These are phyloP conservation scores for Chymomyza amoena DNA, from an alignment of 2,888 invertebrate species.

Conservation along the genomic window DNA sequence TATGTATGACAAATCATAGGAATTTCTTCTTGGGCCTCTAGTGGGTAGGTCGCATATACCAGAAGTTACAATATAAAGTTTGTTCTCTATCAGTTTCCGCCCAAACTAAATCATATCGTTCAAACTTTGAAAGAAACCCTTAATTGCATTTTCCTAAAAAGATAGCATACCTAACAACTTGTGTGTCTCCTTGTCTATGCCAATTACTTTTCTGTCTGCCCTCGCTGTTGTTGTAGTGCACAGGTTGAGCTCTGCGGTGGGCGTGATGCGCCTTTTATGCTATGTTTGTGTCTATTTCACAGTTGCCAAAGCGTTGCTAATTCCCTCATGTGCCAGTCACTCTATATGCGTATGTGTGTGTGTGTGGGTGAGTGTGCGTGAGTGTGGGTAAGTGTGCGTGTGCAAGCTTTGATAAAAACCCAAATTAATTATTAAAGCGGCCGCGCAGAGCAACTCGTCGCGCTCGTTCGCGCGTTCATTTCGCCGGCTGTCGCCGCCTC, in stretches of 20 bases:
- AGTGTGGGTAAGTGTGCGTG: constrained; percentile 14
- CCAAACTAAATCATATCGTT: too few species aligned
- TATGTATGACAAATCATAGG: too few species aligned
- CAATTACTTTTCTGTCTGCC: too few species aligned
- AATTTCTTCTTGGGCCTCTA: too few species aligned
- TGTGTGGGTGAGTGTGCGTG: constrained; percentile 10
- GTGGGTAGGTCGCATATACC: too few species aligned
- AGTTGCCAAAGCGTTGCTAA: constrained; percentile 44
- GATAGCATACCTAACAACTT: too few species aligned
- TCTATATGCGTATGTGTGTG: constrained; percentile 6
- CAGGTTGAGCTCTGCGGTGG: too few species aligned
- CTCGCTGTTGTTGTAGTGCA: neutral
- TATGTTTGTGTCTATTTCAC: constrained; percentile 54
- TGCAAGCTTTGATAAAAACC: constrained; percentile 68
- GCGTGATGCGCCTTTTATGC: neutral
- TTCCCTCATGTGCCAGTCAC: constrained; percentile 41
- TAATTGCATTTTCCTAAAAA: too few species aligned
- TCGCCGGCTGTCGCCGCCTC: constrained; percentile 44
- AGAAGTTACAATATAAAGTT: too few species aligned
- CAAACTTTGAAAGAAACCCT: too few species aligned
- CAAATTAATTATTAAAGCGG: constrained; percentile 69
- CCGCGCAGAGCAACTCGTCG: constrained; percentile 15
- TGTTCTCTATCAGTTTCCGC: too few species aligned
- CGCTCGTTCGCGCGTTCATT: constrained; percentile 34
- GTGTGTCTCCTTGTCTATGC: too few species aligned